Base-by-base conservation (phyloP, 2,113 vertebrate genomes). In the Maccullochella peelii region DNA sequence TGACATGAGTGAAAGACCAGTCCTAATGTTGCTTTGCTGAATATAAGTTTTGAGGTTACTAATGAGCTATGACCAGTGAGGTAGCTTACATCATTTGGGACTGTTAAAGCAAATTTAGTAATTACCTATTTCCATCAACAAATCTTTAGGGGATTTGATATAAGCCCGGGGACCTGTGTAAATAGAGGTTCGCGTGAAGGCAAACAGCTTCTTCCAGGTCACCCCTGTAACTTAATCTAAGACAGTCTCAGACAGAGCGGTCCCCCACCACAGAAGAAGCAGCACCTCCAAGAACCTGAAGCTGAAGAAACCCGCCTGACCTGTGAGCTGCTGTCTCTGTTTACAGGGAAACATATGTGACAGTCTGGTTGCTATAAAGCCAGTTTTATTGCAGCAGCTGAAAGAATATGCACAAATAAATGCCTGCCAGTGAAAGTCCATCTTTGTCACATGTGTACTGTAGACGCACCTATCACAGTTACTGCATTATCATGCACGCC, bases 151-250 rank as follows among this genome's bases (percentile, higher is more conserved):
- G 67, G 63, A 70, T 77, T 44, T 93, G 92, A 94, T 87, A 83
- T 86, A 91, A 82, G 80, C 70, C 80, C 71, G 62, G 42, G 81
- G 88, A n/a, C 80, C 92, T 93, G 90, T 88, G 93, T 93, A 95
- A 95, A 95, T 89, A 94, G 52, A 92, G 80, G 80, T 86, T 93
- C 86, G 27, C 81, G 73, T 93, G 80, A 90, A 88, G 59, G 82
- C 88, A 91, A 90, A 89, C 88, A 90, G 81, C 85, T 89, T 89
- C 73, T 80, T 79, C 71, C 74, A 84, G 82, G 21, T 65, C 73
- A 82, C 74, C 80, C 50, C 62, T 89, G 95, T 91, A 94, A 94
- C 50, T 89, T 69, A 84, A 94, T 92, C 88, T 80, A 59, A 79
- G 80, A 74, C 58, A 58, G 57, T 81, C 71, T 68, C 70, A 85